A percentile compares a stretch with the other conserved stretches of the same genome.
Conservation (phyloP, 2,113 vertebrate species). For the Pygoscelis adeliae region DNA sequence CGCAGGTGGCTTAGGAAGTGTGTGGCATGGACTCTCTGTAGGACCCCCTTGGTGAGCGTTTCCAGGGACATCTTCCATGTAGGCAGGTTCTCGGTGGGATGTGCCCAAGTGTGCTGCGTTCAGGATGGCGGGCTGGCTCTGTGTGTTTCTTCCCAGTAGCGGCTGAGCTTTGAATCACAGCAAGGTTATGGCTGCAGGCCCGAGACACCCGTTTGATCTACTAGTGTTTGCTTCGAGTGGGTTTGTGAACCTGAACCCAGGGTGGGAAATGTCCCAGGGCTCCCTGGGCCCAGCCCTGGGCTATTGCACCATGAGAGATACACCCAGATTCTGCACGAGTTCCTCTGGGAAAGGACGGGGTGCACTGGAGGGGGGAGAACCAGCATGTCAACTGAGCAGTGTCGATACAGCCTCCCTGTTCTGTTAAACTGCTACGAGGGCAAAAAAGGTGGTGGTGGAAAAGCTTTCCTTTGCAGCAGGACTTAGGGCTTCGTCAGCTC, state of each 20-base stretch:
- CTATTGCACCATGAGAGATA: neutral
- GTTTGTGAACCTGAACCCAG: neutral
- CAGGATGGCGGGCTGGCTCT: neutral
- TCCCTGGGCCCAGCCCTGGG: too few species aligned
- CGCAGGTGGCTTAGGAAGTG: rapidly evolving
- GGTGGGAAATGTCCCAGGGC: neutral
- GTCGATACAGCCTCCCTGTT: too few species aligned
- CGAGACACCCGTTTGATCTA: neutral
- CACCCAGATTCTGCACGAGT: rapidly evolving
- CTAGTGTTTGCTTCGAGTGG: rapidly evolving
- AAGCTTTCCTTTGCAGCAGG: too few species aligned
- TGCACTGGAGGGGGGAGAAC: too few species aligned
- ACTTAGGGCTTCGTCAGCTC: too few species aligned
- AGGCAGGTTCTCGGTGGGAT: too few species aligned
- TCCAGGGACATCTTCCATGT: neutral
- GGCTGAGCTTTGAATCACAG: neutral
- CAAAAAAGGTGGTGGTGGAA: too few species aligned
- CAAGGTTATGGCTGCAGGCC: neutral
- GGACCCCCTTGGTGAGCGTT: neutral
- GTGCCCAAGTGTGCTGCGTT: neutral
- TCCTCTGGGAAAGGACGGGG: neutral
- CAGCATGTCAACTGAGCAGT: rapidly evolving
- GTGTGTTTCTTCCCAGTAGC: too few species aligned
- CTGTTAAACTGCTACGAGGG: rapidly evolving
- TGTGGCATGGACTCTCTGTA: rapidly evolving